phyloP scores from a whole-genome alignment of 53 echinoderm and acorn worm species.

The Zoroaster sp. region DNA sequence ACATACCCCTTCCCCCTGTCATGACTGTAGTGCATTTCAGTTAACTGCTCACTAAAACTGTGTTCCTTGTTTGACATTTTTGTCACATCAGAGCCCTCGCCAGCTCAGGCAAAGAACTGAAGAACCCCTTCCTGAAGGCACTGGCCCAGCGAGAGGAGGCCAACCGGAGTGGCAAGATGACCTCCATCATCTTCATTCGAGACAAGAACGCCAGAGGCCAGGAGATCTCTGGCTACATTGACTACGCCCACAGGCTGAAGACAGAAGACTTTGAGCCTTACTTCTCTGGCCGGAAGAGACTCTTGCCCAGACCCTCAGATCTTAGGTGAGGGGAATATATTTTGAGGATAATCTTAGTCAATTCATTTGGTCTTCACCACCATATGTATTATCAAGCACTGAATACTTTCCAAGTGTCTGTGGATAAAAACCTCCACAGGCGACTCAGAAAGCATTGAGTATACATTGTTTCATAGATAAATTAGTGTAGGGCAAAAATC shows the following conservation, averaged over 20 bases:
- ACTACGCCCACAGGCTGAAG: conserved; percentile 95
- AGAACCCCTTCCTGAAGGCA: conserved; percentile 91
- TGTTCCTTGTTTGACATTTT: too few species aligned
- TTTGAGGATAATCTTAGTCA: too few species aligned
- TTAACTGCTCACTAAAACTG: too few species aligned
- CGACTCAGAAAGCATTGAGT: too few species aligned
- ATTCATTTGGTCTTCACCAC: too few species aligned
- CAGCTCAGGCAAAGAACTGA: conserved; percentile 95
- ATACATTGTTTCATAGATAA: too few species aligned
- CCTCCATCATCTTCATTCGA: conserved; percentile 96
- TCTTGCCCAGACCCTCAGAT: conserved; percentile 94
- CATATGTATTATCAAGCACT: too few species aligned
- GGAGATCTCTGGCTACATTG: conserved; percentile 97
- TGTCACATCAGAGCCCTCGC: conserved; percentile 76
- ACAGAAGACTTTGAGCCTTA: conserved; percentile 98
- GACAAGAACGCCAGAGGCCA: conserved; percentile 94
- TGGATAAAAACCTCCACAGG: too few species aligned
- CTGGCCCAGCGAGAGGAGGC: conserved; percentile 96
- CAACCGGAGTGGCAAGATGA: conserved; percentile 98
- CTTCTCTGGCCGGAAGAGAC: conserved; percentile 90
- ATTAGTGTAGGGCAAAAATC: too few species aligned
- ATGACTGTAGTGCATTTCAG: too few species aligned
- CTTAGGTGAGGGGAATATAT: conserved; percentile 64
- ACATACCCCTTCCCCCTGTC: too few species aligned
- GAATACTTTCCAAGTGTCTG: neutral